A percentile compares a stretch with the other conserved stretches of the same genome.
Conservation (phyloP, 1,140 invertebrate species). For the Batillaria attramentaria region DNA sequence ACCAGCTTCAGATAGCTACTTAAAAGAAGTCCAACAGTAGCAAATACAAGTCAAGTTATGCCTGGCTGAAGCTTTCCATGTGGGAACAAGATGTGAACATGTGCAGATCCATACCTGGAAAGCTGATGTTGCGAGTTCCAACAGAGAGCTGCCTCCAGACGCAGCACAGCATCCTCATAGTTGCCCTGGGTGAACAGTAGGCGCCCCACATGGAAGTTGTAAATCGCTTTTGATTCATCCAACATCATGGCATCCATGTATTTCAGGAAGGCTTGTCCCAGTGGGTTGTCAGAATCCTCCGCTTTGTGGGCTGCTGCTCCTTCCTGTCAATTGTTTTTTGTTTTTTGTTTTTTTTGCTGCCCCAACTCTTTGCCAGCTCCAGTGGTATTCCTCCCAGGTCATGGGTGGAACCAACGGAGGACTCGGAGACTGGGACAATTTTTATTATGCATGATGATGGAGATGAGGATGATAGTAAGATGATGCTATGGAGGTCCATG, state of each 20-base stretch:
- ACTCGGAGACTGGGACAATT: too few relatives aligned
- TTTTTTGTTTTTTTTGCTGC: too few relatives aligned
- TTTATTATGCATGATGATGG: too few relatives aligned
- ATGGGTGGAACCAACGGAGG: too few relatives aligned
- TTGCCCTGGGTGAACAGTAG: constrained; percentile 67
- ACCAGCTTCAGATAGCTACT: not conserved
- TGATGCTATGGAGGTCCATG: too few relatives aligned
- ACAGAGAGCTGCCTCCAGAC: constrained; percentile 65
- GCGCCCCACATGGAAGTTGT: constrained; percentile 70
- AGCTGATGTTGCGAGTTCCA: constrained; percentile 67
- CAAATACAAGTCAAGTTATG: too few relatives aligned
- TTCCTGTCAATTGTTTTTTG: constrained; percentile 67
- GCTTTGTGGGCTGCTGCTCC: constrained; percentile 68
- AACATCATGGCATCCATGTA: constrained; percentile 67
- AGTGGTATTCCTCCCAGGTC: too few relatives aligned
- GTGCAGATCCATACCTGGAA: constrained; percentile 54
- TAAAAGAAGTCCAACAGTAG: too few relatives aligned
- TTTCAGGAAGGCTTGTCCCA: constrained; percentile 69
- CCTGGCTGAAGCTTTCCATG: not conserved
- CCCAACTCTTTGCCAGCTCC: too few relatives aligned
- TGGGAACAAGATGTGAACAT: too few relatives aligned
- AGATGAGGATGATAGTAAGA: too few relatives aligned
- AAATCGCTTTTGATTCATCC: constrained; percentile 65
- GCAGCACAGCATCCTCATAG: constrained; percentile 64
- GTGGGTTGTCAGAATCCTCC: constrained; percentile 60